A percentile compares a stretch with the other conserved stretches of the same genome.
These are phyloP conservation scores for Bos taurus DNA, from an alignment of 2,113 vertebrate genomes.

Conservation along the genomic window DNA sequence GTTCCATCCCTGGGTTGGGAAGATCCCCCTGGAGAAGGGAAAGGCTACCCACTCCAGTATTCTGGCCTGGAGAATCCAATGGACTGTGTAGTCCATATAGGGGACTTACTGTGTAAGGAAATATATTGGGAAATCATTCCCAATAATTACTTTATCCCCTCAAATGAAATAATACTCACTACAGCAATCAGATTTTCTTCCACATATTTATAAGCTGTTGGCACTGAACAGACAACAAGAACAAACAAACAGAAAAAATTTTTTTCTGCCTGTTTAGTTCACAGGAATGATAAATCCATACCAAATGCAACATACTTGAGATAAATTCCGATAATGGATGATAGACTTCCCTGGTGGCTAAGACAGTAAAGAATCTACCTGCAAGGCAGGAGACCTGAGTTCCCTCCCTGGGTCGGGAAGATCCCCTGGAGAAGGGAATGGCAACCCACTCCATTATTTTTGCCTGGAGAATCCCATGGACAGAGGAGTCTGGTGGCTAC, in stretches of 20 bases:
- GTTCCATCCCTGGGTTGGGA: background rate
- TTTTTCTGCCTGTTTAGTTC: background rate
- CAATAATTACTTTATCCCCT: too few relatives aligned
- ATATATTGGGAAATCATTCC: background rate
- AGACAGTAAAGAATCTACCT: background rate
- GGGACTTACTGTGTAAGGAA: background rate
- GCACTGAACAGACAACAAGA: background rate
- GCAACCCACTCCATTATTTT: background rate
- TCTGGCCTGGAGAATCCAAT: background rate
- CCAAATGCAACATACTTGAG: background rate
- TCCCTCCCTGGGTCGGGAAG: accelerated
- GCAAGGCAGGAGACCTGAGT: background rate
- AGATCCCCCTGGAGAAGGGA: background rate
- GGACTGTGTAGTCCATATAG: background rate
- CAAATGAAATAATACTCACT: background rate
- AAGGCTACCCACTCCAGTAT: background rate
- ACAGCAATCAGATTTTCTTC: background rate
- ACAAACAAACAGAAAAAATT: background rate
- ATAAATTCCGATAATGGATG: background rate
- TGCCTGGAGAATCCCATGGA: background rate
- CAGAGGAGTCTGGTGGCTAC: background rate
- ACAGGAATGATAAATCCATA: background rate
- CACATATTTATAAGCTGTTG: background rate
- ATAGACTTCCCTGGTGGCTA: background rate
- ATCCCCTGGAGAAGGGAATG: background rate